Evolutionary conservation across 2,113 vertebrate genomes (phyloP).

Genomic region (Halcyon malimbica): DNA sequence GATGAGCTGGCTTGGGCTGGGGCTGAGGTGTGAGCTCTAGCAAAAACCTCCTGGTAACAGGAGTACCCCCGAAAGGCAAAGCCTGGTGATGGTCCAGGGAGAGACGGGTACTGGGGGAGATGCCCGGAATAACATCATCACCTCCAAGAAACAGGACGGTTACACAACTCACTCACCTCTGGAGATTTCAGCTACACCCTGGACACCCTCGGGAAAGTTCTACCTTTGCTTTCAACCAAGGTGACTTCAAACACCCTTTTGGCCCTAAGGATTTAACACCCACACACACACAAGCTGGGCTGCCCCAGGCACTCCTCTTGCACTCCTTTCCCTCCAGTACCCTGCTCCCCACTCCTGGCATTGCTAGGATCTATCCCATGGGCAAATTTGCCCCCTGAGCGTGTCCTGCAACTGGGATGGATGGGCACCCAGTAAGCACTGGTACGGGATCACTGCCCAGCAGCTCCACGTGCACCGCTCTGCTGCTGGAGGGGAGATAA

Average conservation of each 20-base stretch:
- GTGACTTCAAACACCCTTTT: background rate
- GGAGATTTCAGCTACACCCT: background rate
- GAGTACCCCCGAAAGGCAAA: background rate
- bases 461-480: background rate
- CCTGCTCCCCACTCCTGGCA: accelerated
- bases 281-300: accelerated
- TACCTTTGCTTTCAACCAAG: background rate
- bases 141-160: background rate
- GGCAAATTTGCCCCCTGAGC: background rate
- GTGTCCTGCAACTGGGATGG: background rate
- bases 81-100: background rate
- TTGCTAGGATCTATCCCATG: background rate
- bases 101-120: accelerated
- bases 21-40: background rate
- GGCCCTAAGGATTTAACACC: background rate
- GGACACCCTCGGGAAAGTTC: background rate
- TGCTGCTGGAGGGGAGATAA: background rate
- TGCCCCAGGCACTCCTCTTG: background rate
- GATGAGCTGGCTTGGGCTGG: background rate
- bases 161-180: background rate
- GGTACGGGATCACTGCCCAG: background rate
- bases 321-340: background rate
- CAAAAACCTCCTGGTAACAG: accelerated
- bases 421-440: background rate
- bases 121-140: accelerated